Percentiles rank a stretch among this genome's conserved stretches.
Conservation (phyloP, 2,888 invertebrate genomes). For the Panorpa germanica region DNA sequence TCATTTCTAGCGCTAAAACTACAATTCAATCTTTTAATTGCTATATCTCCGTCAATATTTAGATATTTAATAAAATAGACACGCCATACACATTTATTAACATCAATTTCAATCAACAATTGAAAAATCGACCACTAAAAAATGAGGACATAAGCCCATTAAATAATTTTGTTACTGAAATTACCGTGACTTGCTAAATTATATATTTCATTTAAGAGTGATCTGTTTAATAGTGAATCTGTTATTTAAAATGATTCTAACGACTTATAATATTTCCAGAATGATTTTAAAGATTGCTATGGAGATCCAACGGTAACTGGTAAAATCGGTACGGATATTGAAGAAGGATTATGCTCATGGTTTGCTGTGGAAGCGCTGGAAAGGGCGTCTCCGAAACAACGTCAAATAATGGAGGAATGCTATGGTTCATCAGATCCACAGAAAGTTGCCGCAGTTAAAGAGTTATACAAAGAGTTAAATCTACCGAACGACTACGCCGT, state of each 20-base stretch:
- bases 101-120: no score
- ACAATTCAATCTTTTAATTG: no score
- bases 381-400: conserved; percentile 49
- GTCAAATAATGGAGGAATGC: conserved; percentile 50
- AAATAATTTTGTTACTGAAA: no score
- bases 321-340: conserved; percentile 80
- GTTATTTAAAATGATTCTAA: conserved; percentile 11
- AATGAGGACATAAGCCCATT: no score
- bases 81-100: no score
- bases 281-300: conserved; percentile 82
- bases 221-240: no score
- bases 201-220: no score
- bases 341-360: conserved; percentile 95
- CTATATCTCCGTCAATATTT: no score
- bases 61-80: no score
- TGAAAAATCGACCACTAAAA: no score
- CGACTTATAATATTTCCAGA: conserved; percentile 28
- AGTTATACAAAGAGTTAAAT: conserved; percentile 58
- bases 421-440: conserved; percentile 50
- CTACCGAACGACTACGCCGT: conserved; percentile 56
- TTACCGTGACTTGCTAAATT: no score
- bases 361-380: conserved; percentile 76
- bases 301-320: conserved; percentile 74
- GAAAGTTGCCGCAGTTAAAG: conserved; percentile 47
- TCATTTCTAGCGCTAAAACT: no score